phyloP scores from a whole-genome alignment of 1,140 invertebrate species.

The Aphelinus certus region DNA sequence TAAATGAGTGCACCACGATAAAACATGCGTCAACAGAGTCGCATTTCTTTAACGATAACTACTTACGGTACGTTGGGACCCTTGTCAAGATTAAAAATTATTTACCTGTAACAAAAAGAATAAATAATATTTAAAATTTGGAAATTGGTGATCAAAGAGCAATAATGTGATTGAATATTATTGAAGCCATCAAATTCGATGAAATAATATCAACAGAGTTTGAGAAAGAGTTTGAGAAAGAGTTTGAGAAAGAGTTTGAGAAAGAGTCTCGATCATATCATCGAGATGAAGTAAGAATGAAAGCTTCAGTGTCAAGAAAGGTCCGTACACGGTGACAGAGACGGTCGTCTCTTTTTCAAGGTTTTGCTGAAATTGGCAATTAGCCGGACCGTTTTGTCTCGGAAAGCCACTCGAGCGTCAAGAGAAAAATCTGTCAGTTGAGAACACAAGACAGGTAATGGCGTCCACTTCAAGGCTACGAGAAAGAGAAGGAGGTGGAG shows the following conservation, averaged over 20 bases:
- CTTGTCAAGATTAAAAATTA: not conserved
- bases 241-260: too few species aligned
- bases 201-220: too few species aligned
- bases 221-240: too few species aligned
- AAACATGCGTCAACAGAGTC: constrained; percentile 8
- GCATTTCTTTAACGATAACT: constrained; percentile 19
- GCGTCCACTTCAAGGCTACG: not conserved
- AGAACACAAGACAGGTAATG: not conserved
- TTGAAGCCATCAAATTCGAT: too few species aligned
- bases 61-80: too few species aligned
- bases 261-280: constrained; percentile 4
- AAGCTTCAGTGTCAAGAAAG: not conserved
- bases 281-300: not conserved
- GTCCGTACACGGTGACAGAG: not conserved
- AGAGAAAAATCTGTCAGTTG: constrained; percentile 26
- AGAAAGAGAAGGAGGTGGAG: not conserved
- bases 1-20: too few species aligned
- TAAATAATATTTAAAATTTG: not conserved
- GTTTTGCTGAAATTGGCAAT: constrained; percentile 33
- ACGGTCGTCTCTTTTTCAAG: not conserved
- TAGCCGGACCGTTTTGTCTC: constrained; percentile 21
- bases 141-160: too few species aligned
- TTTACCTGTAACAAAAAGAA: constrained; percentile 48
- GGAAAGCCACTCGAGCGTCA: not conserved
- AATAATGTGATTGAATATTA: too few species aligned